These are phyloP conservation scores for Elaphurus davidianus DNA, from an alignment of 2,113 vertebrate species.

Conservation along the genomic window DNA sequence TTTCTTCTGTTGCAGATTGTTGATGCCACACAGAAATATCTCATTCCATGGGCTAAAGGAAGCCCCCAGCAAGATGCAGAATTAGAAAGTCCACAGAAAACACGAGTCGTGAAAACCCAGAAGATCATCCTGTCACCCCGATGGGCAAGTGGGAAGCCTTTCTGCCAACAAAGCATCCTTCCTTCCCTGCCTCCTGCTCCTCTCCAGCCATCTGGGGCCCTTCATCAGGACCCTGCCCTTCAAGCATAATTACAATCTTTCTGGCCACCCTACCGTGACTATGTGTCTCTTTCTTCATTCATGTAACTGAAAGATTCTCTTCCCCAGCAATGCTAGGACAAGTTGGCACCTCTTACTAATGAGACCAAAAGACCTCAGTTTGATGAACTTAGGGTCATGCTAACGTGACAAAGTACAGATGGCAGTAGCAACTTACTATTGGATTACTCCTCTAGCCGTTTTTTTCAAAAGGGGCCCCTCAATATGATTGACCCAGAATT, in stretches of 20 bases:
- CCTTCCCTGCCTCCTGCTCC: not conserved
- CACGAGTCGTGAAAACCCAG: not conserved
- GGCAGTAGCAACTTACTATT: not conserved
- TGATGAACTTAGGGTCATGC: not conserved
- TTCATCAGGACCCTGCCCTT: not conserved
- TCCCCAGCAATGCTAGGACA: not conserved
- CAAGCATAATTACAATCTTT: constrained; percentile 57
- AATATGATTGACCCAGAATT: not conserved
- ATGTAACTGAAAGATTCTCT: not conserved
- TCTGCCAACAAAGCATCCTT: not conserved
- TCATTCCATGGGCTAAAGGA: not conserved
- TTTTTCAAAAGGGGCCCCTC: not conserved
- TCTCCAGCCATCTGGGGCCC: not conserved
- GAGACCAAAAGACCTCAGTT: not conserved
- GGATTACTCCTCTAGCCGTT: not conserved
- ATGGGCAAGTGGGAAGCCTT: not conserved
- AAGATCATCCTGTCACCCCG: not conserved
- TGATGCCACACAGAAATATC: constrained; percentile 46
- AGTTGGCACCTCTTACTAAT: not conserved
- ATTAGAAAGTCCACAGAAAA: not conserved
- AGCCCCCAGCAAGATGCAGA: constrained; percentile 49
- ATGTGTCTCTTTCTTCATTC: constrained; percentile 53
- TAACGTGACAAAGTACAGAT: not conserved
- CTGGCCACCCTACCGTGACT: not conserved
- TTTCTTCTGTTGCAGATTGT: constrained; percentile 60